Conservation (phyloP, 2,888 invertebrate genomes). For the Sycophila texana region DNA sequence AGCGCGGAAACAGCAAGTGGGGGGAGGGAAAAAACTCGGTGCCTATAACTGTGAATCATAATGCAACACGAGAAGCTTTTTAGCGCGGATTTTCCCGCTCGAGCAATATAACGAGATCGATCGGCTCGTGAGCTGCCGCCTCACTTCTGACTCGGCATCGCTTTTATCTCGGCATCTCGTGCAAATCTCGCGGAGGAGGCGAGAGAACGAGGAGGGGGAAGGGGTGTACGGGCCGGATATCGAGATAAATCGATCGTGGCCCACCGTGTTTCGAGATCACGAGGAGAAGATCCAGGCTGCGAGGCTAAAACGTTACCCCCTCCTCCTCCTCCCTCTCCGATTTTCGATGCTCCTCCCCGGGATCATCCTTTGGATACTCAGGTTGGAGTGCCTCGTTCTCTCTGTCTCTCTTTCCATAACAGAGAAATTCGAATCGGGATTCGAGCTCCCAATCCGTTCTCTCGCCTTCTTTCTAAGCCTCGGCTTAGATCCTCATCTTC, state of each 20-base stretch:
- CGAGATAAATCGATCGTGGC: slow-evolving; percentile 67
- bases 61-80: slow-evolving; percentile 61
- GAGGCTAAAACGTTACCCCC: slow-evolving; percentile 24
- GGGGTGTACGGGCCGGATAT: slow-evolving; percentile 60
- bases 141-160: slow-evolving; percentile 56
- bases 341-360: slow-evolving; percentile 22
- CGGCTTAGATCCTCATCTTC: slow-evolving; percentile 46
- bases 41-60: slow-evolving; percentile 66
- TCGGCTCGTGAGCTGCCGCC: slow-evolving; percentile 10
- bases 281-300: slow-evolving; percentile 57
- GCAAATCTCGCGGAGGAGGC: slow-evolving; percentile 54
- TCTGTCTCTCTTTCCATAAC: slow-evolving; percentile 36
- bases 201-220: slow-evolving; percentile 19
- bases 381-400: slow-evolving; percentile 19
- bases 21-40: slow-evolving; percentile 17
- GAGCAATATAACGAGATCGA: no score
- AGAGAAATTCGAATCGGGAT: slow-evolving; percentile 47
- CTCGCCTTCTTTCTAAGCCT: slow-evolving; percentile 3
- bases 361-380: background rate
- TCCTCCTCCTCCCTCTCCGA: background rate
- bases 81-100: slow-evolving; percentile 37
- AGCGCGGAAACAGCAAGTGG: background rate
- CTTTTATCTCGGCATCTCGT: slow-evolving; percentile 59
- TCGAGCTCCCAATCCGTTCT: slow-evolving; percentile 9
- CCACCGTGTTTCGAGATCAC: slow-evolving; percentile 61